These are phyloP conservation scores for Sarcophaga peregrina DNA, from an alignment of 1,140 invertebrate species.

Conservation along the genomic window DNA sequence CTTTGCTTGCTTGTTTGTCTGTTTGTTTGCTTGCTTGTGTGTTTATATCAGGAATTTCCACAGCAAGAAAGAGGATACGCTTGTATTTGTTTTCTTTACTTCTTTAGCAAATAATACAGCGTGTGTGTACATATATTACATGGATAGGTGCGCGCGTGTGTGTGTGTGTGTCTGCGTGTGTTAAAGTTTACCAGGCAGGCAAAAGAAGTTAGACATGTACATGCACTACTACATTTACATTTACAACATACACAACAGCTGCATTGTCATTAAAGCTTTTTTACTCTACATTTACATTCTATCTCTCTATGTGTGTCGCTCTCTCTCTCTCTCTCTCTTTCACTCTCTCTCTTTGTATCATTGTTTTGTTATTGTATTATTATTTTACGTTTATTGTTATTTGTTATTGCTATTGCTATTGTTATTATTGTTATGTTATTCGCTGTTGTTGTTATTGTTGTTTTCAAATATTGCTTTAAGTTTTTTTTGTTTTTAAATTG, in stretches of 20 bases:
- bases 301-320: not conserved
- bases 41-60: too few relatives aligned
- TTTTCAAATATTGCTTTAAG: too few relatives aligned
- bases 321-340: not conserved
- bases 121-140: not conserved
- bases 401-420: too few relatives aligned
- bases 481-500: too few relatives aligned
- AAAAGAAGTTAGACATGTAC: not conserved
- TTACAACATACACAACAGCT: slow-evolving; percentile 2
- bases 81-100: too few relatives aligned
- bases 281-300: not conserved
- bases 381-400: not conserved
- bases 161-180: not conserved
- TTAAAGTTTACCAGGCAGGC: not conserved
- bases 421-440: too few relatives aligned
- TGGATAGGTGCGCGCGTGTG: not conserved
- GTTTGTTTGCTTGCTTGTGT: too few relatives aligned
- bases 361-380: slow-evolving; percentile 3
- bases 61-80: too few relatives aligned
- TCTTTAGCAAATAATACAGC: too few relatives aligned
- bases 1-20: too few relatives aligned
- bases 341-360: not conserved
- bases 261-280: slow-evolving; percentile 16
- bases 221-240: slow-evolving; percentile 2
- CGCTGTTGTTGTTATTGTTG: too few relatives aligned